Evolutionary conservation across 2,113 vertebrate genomes (phyloP).

Genomic region (sheep (Ovis aries)): ARS-UI_Ramb_v3.0 NC_056054.1:51833001-51833500

Average conservation of each 20-base stretch:
- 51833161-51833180: background rate
- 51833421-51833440: background rate
- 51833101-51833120: background rate
- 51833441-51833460: background rate
- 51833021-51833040: background rate
- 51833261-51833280: background rate
- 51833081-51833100: background rate
- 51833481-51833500: background rate
- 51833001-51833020: background rate
- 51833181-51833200: background rate
- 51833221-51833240: background rate
- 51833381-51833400: background rate
- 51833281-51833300: background rate
- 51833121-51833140: background rate
- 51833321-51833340: background rate
- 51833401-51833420: background rate
- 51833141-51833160: background rate
- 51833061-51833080: background rate
- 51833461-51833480: background rate
- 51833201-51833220: background rate
- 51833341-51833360: background rate
- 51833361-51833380: background rate
- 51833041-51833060: background rate
- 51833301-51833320: background rate
- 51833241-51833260: background rate